Percentiles rank a stretch among this genome's conserved stretches.
phyloP scores from a whole-genome alignment of 1,140 invertebrate genomes.

The Drosophila equinoxialis region DNA sequence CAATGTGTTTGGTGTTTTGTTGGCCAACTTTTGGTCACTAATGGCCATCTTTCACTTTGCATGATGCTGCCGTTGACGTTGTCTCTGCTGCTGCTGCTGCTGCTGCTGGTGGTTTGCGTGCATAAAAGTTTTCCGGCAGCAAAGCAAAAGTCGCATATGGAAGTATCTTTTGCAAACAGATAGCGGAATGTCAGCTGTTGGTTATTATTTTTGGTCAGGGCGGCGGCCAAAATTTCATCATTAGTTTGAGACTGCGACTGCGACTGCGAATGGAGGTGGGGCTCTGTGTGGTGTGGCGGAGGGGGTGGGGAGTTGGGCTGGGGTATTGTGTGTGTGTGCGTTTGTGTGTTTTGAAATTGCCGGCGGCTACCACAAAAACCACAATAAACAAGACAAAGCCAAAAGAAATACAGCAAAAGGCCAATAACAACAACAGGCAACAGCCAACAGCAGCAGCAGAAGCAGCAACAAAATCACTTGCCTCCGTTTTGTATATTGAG shows the following conservation, averaged over 20 bases:
- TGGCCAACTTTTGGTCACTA: constrained; percentile 36
- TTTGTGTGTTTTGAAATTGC: constrained; percentile 58
- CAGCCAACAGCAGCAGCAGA: constrained; percentile 23
- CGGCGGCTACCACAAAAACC: constrained; percentile 48
- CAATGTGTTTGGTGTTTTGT: constrained; percentile 55
- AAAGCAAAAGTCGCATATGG: constrained; percentile 60
- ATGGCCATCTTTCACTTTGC: constrained; percentile 55
- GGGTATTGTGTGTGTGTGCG: constrained; percentile 29
- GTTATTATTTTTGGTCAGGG: constrained; percentile 4
- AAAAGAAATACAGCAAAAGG: constrained; percentile 57
- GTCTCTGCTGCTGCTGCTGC: constrained; percentile 12
- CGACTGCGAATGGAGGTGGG: background rate
- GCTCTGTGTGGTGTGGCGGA: background rate
- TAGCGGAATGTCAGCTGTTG: constrained; percentile 6
- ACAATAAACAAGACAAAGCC: constrained; percentile 55
- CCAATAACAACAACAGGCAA: constrained; percentile 34
- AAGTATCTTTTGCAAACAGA: constrained; percentile 40
- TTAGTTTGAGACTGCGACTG: constrained; percentile 34
- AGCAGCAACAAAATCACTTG: constrained; percentile 70
- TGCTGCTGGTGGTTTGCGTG: constrained; percentile 37
- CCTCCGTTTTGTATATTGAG: constrained; percentile 74
- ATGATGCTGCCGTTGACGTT: constrained; percentile 15
- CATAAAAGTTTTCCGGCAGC: constrained; percentile 59
- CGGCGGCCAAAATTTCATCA: constrained; percentile 61
- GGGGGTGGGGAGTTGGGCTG: background rate